Conservation (phyloP, 2,113 vertebrate genomes). For the Hydropotes inermis region DNA sequence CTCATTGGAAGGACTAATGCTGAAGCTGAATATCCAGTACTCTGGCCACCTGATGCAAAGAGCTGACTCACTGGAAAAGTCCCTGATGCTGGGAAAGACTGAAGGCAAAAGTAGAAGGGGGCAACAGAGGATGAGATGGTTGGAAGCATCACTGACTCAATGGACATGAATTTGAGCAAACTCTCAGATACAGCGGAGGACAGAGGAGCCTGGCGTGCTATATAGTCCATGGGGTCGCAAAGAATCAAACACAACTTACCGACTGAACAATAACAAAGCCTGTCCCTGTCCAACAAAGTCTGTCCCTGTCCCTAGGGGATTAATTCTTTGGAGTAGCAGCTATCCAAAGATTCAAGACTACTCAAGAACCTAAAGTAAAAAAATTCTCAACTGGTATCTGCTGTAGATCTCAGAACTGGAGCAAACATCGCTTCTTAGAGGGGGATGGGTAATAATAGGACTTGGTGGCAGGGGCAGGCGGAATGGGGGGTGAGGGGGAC, state of each 20-base stretch:
- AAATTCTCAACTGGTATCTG: background rate
- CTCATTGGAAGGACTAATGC: background rate
- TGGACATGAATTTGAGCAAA: background rate
- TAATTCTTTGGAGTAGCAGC: background rate
- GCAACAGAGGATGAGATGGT: background rate
- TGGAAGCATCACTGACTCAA: background rate
- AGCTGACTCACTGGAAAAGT: background rate
- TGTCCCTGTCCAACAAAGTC: background rate
- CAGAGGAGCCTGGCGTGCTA: background rate
- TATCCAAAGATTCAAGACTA: background rate
- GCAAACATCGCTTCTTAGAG: background rate
- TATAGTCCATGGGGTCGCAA: background rate
- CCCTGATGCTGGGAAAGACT: background rate
- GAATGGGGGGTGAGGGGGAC: background rate
- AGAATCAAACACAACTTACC: too few relatives aligned
- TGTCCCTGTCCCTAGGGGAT: background rate
- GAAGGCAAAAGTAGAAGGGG: background rate
- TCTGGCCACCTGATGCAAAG: background rate
- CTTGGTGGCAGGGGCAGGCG: accelerated
- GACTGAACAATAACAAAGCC: background rate
- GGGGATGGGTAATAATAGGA: too few relatives aligned
- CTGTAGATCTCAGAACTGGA: background rate
- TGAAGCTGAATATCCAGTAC: background rate
- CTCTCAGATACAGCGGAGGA: background rate
- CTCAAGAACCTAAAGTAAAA: background rate